phyloP scores from a whole-genome alignment of 1,140 invertebrate species.

The Drosophila tani region DNA sequence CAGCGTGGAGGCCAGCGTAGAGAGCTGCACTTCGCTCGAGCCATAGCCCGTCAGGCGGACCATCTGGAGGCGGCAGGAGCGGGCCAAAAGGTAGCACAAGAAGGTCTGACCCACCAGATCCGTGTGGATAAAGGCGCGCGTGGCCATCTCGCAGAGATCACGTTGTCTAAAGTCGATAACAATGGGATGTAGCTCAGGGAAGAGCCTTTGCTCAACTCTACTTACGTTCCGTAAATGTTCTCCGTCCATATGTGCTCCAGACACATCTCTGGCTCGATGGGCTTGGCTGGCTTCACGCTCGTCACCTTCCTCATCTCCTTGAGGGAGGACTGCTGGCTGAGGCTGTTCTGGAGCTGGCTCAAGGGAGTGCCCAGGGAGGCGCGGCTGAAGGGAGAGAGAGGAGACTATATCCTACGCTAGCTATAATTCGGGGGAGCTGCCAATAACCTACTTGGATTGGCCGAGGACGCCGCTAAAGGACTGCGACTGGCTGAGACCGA shows the following conservation, averaged over 20 bases:
- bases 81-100: constrained; percentile 91
- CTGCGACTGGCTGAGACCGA: constrained; percentile 71
- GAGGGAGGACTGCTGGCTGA: constrained; percentile 73
- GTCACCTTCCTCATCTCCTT: constrained; percentile 79
- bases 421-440: no score
- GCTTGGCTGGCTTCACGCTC: constrained; percentile 87
- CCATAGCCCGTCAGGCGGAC: constrained; percentile 91
- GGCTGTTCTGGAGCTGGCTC: constrained; percentile 72
- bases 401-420: not conserved
- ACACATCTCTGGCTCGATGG: constrained; percentile 93
- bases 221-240: constrained; percentile 86
- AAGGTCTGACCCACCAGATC: constrained; percentile 94
- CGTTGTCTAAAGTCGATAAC: constrained; percentile 57
- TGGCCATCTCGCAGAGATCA: constrained; percentile 86
- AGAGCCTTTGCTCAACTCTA: not conserved
- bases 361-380: constrained; percentile 66
- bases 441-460: constrained; percentile 67
- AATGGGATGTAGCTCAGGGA: no score
- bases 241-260: constrained; percentile 96
- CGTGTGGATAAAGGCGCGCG: constrained; percentile 92
- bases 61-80: constrained; percentile 89
- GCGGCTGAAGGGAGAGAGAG: constrained; percentile 45
- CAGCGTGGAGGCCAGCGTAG: constrained; percentile 90
- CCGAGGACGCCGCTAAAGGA: constrained; percentile 72
- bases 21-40: constrained; percentile 87